Conservation (phyloP, 1,140 invertebrate genomes). For the Zelostemma sp. region DNA sequence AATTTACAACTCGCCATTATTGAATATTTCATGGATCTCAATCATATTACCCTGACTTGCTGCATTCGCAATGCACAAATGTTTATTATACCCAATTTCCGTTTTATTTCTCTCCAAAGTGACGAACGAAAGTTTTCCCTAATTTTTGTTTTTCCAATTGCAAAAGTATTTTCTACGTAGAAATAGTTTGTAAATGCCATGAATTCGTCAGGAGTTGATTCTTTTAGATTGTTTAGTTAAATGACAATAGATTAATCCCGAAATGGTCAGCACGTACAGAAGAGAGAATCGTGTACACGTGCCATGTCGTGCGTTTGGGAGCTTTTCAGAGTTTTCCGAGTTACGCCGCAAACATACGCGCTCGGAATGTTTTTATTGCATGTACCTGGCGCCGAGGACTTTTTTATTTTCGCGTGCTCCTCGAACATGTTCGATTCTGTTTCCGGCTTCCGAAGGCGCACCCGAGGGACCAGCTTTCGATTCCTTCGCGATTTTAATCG, state of each 20-base stretch:
- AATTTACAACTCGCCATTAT: slow-evolving; percentile 38
- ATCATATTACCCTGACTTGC: slow-evolving; percentile 11
- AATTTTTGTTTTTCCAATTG: too few relatives aligned
- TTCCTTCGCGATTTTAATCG: slow-evolving; percentile 12
- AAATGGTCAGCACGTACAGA: too few relatives aligned
- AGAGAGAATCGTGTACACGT: neutral
- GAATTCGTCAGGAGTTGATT: too few relatives aligned
- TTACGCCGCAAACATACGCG: slow-evolving; percentile 7
- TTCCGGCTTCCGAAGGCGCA: slow-evolving; percentile 17
- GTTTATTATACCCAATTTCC: too few relatives aligned
- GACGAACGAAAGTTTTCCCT: too few relatives aligned
- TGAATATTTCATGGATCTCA: slow-evolving; percentile 30
- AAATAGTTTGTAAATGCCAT: too few relatives aligned
- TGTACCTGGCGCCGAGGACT: slow-evolving; percentile 12
- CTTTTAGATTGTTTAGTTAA: too few relatives aligned
- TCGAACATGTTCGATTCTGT: slow-evolving; percentile 28
- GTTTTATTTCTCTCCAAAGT: too few relatives aligned
- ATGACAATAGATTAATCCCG: slow-evolving; percentile 4
- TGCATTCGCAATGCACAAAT: neutral
- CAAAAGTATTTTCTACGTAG: too few relatives aligned
- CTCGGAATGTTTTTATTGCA: slow-evolving; percentile 12
- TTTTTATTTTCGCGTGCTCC: slow-evolving; percentile 23
- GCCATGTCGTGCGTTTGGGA: neutral
- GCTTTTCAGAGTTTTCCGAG: too few relatives aligned
- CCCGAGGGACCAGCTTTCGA: slow-evolving; percentile 15